Conservation (phyloP, 2,888 invertebrate species). For the Ligdia adustata region DNA sequence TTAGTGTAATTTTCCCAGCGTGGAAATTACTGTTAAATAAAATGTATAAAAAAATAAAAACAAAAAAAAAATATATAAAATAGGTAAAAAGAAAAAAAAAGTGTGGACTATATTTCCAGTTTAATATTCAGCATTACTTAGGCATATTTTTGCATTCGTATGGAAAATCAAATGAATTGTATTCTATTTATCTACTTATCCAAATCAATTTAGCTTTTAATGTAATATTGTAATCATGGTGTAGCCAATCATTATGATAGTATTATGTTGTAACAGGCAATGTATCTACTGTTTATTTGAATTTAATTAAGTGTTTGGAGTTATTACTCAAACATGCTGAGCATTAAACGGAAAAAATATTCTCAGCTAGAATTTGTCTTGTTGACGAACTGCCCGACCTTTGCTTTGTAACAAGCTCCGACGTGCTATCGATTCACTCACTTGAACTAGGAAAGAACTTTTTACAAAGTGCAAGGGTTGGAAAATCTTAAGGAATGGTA, state of each 20-base stretch:
- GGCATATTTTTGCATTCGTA: slow-evolving; percentile 79
- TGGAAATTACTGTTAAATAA: slow-evolving; percentile 81
- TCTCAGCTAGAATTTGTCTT: slow-evolving; percentile 80
- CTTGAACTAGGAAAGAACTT: slow-evolving; percentile 60
- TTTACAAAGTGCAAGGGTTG: slow-evolving; percentile 77
- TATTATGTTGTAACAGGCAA: slow-evolving; percentile 59
- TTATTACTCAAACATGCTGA: slow-evolving; percentile 76
- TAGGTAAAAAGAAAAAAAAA: slow-evolving; percentile 62
- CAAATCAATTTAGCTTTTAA: slow-evolving; percentile 76
- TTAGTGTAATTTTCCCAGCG: slow-evolving; percentile 94
- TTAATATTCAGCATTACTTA: slow-evolving; percentile 84
- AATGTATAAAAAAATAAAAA: slow-evolving; percentile 57
- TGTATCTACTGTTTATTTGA: slow-evolving; percentile 48
- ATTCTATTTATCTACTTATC: slow-evolving; percentile 58
- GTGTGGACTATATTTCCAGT: slow-evolving; percentile 82
- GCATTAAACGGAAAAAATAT: slow-evolving; percentile 82
- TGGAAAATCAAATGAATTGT: slow-evolving; percentile 57
- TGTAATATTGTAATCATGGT: slow-evolving; percentile 68
- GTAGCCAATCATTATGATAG: slow-evolving; percentile 60
- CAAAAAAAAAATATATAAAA: slow-evolving; percentile 48
- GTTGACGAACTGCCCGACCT: slow-evolving; percentile 80
- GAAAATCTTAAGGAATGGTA: slow-evolving; percentile 65
- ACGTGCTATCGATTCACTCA: slow-evolving; percentile 53
- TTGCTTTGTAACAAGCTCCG: slow-evolving; percentile 78
- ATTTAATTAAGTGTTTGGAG: slow-evolving; percentile 68